Percentiles rank a stretch among this genome's conserved stretches.
Evolutionary conservation across 2,888 invertebrate genomes (phyloP).

Genomic region (Drosophila recens): DNA sequence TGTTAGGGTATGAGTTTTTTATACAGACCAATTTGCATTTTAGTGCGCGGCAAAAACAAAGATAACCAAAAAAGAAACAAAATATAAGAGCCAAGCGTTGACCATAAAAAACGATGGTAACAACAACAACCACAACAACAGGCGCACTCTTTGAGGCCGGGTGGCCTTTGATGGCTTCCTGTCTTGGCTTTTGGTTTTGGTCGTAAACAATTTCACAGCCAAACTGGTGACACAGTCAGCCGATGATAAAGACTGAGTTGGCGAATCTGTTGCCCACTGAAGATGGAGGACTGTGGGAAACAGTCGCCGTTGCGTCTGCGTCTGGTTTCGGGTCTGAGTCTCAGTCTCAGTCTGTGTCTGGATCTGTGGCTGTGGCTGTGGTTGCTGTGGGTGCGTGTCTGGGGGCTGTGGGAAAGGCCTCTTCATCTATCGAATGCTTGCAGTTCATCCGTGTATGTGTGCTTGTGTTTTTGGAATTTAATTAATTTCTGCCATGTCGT

Average conservation of each 20-base stretch:
- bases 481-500: slow-evolving; percentile 66
- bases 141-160: slow-evolving; percentile 38
- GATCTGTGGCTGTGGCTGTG: slow-evolving; percentile 10
- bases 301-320: slow-evolving; percentile 20
- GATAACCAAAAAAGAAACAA: slow-evolving; percentile 19
- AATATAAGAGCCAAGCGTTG: slow-evolving; percentile 23
- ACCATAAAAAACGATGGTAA: slow-evolving; percentile 29
- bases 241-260: not conserved
- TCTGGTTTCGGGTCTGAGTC: not conserved
- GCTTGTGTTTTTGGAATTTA: slow-evolving; percentile 56
- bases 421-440: slow-evolving; percentile 17
- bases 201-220: slow-evolving; percentile 68
- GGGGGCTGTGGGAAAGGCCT: slow-evolving; percentile 53
- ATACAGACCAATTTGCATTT: slow-evolving; percentile 60
- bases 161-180: slow-evolving; percentile 61
- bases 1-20: slow-evolving; percentile 18
- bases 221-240: slow-evolving; percentile 52
- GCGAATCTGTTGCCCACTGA: not conserved
- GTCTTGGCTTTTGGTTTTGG: slow-evolving; percentile 54
- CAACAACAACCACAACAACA: slow-evolving; percentile 24
- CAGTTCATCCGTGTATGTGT: slow-evolving; percentile 1
- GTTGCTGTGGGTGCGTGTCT: slow-evolving; percentile 53
- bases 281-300: slow-evolving; percentile 51
- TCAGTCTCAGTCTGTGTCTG: slow-evolving; percentile 14
- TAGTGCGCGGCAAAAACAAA: slow-evolving; percentile 22